phyloP scores from a whole-genome alignment of 37 sponge, comb jelly and placozoan genomes.

The Hexactinellida sp. region DNA sequence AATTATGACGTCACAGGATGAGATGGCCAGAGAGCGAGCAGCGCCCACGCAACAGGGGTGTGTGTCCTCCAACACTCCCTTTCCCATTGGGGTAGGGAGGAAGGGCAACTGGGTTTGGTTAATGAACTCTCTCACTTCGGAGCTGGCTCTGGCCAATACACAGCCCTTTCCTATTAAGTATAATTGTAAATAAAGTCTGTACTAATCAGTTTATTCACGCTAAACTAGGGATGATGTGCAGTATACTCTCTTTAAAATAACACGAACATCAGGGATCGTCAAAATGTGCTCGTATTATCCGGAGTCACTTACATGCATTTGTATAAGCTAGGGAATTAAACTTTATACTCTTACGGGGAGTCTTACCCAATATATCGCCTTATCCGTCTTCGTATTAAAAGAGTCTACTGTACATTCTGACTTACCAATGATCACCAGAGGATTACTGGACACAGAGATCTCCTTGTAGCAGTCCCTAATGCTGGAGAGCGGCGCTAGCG shows the following conservation, averaged over 20 bases:
- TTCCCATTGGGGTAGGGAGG: constrained; percentile 94
- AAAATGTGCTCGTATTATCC: too few species aligned
- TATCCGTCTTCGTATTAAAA: neutral
- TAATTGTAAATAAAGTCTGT: neutral
- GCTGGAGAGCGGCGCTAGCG: constrained; percentile 32
- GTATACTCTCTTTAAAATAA: neutral
- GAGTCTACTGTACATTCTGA: neutral
- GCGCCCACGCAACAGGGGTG: constrained; percentile 74
- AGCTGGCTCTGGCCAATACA: constrained; percentile 49
- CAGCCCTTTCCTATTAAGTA: constrained; percentile 36
- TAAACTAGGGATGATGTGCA: neutral
- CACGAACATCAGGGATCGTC: too few species aligned
- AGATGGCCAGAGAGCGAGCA: constrained; percentile 69
- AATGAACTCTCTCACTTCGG: constrained; percentile 33
- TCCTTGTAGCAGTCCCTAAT: constrained; percentile 23
- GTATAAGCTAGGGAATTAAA: too few species aligned
- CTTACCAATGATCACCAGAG: constrained; percentile 77
- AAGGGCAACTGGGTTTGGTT: constrained; percentile 45
- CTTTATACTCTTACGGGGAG: too few species aligned
- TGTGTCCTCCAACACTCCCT: constrained; percentile 66
- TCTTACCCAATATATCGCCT: too few species aligned
- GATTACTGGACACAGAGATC: constrained; percentile 31
- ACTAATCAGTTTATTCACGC: too few species aligned
- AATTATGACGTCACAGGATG: constrained; percentile 60
- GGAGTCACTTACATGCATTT: too few species aligned